phyloP scores from a whole-genome alignment of 1,140 invertebrate species.

The Euwallacea similis region DNA sequence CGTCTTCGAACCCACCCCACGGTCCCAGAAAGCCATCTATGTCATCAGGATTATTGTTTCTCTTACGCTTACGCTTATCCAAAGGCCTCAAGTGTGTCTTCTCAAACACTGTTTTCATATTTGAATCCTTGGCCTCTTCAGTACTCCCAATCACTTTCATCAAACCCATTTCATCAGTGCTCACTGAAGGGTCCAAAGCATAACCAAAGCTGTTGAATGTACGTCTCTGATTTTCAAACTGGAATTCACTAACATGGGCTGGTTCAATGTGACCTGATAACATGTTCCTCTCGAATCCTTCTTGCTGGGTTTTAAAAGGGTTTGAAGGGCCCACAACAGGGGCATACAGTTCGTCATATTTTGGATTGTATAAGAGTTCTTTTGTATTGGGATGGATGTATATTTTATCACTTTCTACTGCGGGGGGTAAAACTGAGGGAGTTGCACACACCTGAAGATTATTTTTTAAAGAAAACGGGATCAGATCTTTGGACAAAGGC shows the following conservation, averaged over 20 bases:
- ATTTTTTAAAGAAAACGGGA: slow-evolving; percentile 52
- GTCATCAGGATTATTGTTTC: slow-evolving; percentile 90
- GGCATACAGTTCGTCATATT: slow-evolving; percentile 93
- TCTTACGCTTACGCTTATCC: slow-evolving; percentile 75
- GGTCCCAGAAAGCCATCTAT: slow-evolving; percentile 95
- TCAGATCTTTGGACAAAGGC: slow-evolving; percentile 22
- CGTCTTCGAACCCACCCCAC: slow-evolving; percentile 94
- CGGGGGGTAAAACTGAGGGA: slow-evolving; percentile 75
- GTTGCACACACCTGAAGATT: slow-evolving; percentile 74
- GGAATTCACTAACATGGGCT: slow-evolving; percentile 94
- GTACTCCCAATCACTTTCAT: slow-evolving; percentile 64
- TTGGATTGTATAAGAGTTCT: slow-evolving; percentile 91
- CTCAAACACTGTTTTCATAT: slow-evolving; percentile 86
- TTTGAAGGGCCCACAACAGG: slow-evolving; percentile 88
- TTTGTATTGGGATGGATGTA: slow-evolving; percentile 74
- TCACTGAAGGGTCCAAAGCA: slow-evolving; percentile 90
- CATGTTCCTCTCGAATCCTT: slow-evolving; percentile 85
- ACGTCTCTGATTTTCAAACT: slow-evolving; percentile 96
- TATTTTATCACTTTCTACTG: slow-evolving; percentile 59
- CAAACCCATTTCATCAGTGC: slow-evolving; percentile 63
- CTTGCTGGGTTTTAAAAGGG: slow-evolving; percentile 88
- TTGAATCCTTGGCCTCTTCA: slow-evolving; percentile 39
- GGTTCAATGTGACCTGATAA: slow-evolving; percentile 93
- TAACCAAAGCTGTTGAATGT: slow-evolving; percentile 96
- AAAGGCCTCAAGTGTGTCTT: slow-evolving; percentile 68